Conservation (phyloP, 2,113 vertebrate genomes). For the Sinocyclocheilus rhinocerous region DNA sequence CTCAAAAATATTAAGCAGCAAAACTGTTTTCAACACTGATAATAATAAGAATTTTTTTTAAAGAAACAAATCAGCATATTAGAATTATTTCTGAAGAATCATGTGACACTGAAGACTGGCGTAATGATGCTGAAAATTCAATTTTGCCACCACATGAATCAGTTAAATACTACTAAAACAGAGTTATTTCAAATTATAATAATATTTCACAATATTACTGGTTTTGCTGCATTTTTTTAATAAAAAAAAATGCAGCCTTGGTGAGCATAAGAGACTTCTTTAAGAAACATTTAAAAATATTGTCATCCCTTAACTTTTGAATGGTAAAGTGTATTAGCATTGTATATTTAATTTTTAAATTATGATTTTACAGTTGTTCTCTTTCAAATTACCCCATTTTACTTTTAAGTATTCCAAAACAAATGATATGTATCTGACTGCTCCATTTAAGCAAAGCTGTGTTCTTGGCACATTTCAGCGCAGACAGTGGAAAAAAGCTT, state of each 20-base stretch:
- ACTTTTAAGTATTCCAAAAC: not conserved
- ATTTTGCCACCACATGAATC: not conserved
- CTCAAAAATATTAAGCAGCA: not conserved
- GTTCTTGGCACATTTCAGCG: not conserved
- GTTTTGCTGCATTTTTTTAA: not conserved
- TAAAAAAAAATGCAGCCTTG: not conserved
- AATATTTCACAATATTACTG: too few relatives aligned
- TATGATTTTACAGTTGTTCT: not conserved
- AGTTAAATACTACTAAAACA: too few relatives aligned
- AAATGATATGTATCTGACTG: not conserved
- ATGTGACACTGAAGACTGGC: not conserved
- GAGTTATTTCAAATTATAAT: too few relatives aligned
- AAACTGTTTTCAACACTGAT: not conserved
- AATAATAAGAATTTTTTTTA: too few relatives aligned
- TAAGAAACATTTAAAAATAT: not conserved
- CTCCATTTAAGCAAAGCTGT: not conserved
- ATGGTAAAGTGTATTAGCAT: too few relatives aligned
- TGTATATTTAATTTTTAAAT: not conserved
- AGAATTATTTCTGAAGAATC: not conserved
- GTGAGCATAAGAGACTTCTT: not conserved
- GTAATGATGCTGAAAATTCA: not conserved
- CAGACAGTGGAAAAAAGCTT: not conserved
- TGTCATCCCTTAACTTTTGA: too few relatives aligned
- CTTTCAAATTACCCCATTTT: not conserved
- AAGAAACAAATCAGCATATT: not conserved